Percentiles rank a stretch among this genome's conserved stretches.
Evolutionary conservation across 2,113 vertebrate genomes (phyloP).

Genomic region (Sceloporus tristichus): DNA sequence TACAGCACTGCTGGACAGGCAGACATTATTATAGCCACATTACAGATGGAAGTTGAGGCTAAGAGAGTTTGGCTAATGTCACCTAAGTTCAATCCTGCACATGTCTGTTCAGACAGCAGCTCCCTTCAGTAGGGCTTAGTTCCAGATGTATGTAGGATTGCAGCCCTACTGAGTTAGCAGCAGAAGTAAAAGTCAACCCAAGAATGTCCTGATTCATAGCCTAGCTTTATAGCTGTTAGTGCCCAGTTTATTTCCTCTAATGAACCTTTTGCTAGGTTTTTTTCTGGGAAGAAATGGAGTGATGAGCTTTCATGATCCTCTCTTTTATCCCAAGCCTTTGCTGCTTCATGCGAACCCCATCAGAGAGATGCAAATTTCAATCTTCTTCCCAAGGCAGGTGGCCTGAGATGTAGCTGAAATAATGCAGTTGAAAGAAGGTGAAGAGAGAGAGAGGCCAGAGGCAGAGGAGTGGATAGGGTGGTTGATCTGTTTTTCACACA

Average conservation of each 20-base stretch:
- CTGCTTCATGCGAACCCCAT: not conserved
- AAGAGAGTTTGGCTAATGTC: not conserved
- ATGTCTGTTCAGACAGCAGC: not conserved
- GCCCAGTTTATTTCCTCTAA: not conserved
- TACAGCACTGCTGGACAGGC: no score
- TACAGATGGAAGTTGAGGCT: not conserved
- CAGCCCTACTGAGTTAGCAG: not conserved
- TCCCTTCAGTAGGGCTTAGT: not conserved
- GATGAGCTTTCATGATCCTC: not conserved
- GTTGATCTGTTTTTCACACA: not conserved
- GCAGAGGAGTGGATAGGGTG: not conserved
- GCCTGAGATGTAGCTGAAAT: not conserved
- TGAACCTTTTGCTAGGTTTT: not conserved
- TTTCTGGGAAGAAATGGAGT: not conserved
- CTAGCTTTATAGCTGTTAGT: not conserved
- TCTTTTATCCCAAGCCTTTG: not conserved
- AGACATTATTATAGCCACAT: no score
- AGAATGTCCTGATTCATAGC: conserved; percentile 4
- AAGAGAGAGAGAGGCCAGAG: not conserved
- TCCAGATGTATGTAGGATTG: not conserved
- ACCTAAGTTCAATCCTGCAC: not conserved
- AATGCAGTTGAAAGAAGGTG: not conserved
- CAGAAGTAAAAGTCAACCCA: not conserved
- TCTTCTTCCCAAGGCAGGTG: not conserved
- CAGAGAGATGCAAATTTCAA: not conserved